Conservation (phyloP, 64 coral and sea anemone genomes). For the Dendrophyllia cribrosa region DNA sequence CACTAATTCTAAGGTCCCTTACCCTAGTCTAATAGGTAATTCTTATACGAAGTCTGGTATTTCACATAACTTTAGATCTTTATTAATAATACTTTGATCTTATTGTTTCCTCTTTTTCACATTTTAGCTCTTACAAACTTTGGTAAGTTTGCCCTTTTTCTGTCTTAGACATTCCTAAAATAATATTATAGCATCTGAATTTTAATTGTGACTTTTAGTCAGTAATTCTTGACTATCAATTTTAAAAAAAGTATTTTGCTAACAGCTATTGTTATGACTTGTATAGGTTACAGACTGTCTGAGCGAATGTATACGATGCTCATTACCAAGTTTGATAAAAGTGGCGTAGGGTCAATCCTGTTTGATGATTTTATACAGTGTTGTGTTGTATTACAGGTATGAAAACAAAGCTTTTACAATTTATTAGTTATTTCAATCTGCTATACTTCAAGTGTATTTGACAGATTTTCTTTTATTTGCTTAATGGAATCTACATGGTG, state of each 20-base stretch:
- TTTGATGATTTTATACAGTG: constrained; percentile 99
- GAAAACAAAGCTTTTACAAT: background rate
- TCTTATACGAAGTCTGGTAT: no score
- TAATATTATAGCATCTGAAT: no score
- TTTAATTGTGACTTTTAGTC: background rate
- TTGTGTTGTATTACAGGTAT: constrained; percentile 93
- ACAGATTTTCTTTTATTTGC: no score
- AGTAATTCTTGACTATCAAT: no score
- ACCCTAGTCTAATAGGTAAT: no score
- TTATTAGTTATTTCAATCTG: no score
- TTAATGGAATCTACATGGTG: no score
- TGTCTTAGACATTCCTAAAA: background rate
- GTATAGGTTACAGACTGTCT: constrained; percentile 79
- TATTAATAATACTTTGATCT: background rate
- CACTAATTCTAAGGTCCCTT: no score
- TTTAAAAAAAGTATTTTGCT: no score
- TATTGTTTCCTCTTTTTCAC: background rate
- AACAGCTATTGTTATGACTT: background rate
- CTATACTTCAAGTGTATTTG: no score
- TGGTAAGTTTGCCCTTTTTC: constrained; percentile 63
- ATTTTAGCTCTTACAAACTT: constrained; percentile 83
- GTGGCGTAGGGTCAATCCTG: constrained; percentile 68
- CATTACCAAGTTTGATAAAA: constrained; percentile 93
- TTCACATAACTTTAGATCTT: no score
- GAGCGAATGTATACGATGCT: constrained; percentile 86